Evolutionary conservation across 2,888 invertebrate species (phyloP).

Genomic region (Micropterix aruncella): DNA sequence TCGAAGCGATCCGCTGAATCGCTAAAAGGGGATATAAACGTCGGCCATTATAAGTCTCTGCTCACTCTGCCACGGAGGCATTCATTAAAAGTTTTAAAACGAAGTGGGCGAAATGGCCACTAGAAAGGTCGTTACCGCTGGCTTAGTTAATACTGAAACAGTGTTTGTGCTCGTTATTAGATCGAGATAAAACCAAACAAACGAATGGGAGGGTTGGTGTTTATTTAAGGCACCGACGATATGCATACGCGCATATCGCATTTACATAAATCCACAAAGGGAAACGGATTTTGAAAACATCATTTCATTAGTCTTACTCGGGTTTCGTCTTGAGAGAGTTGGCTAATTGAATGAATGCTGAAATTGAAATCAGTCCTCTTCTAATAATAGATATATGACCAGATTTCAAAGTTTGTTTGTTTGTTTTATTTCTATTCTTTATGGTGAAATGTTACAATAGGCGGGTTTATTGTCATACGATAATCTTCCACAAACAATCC

Average conservation of each 20-base stretch:
- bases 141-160: slow-evolving; percentile 41
- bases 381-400: too few species aligned
- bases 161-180: not conserved
- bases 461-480: too few species aligned
- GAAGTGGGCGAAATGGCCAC: not conserved
- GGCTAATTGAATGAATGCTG: too few species aligned
- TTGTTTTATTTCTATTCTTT: too few species aligned
- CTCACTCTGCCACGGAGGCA: not conserved
- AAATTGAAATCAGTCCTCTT: too few species aligned
- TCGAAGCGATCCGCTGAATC: not conserved
- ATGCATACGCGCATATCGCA: not conserved
- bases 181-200: not conserved
- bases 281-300: not conserved
- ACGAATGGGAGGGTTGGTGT: not conserved
- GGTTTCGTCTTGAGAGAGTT: too few species aligned
- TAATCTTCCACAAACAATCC: too few species aligned
- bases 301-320: not conserved
- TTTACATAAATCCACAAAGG: not conserved
- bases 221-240: not conserved
- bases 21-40: not conserved
- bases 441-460: too few species aligned
- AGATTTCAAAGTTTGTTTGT: too few species aligned
- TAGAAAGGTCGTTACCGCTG: slow-evolving; percentile 29
- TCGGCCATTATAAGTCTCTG: not conserved
- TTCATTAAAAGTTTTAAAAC: not conserved